Percentiles rank a stretch among this genome's conserved stretches.
Conservation (phyloP, 2,888 invertebrate genomes). For the Thysanoteuthis rhombus region DNA sequence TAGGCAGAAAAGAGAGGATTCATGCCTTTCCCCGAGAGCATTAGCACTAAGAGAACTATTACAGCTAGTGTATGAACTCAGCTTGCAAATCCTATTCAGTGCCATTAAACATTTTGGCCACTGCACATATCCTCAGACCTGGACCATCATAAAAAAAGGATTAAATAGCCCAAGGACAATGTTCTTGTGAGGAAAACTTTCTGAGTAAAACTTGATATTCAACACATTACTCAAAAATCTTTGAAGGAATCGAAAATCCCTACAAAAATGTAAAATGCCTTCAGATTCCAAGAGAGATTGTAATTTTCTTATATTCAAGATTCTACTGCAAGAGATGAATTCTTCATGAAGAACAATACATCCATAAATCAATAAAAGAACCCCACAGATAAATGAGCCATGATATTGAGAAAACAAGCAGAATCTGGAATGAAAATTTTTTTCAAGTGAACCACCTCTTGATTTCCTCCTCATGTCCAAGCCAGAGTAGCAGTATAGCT, state of each 20-base stretch:
- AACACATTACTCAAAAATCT: background rate
- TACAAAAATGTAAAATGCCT: background rate
- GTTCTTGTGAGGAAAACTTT: background rate
- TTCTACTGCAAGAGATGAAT: background rate
- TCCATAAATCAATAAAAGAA: background rate
- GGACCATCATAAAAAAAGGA: background rate
- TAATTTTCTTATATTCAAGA: background rate
- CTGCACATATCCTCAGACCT: too few relatives aligned
- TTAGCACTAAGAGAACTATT: too few relatives aligned
- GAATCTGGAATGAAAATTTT: background rate
- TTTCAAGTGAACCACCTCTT: background rate
- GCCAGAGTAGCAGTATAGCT: background rate
- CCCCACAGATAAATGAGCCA: background rate
- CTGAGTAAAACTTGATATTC: too few relatives aligned
- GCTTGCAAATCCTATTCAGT: too few relatives aligned
- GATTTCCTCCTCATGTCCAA: background rate
- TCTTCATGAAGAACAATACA: background rate
- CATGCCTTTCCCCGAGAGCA: too few relatives aligned
- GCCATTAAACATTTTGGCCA: too few relatives aligned
- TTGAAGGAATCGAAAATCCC: background rate
- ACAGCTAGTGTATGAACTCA: too few relatives aligned
- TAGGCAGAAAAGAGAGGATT: too few relatives aligned
- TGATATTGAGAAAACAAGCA: background rate
- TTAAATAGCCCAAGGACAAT: background rate
- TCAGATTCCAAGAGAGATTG: background rate